Conservation (phyloP, 2,888 invertebrate genomes). For the Pseudococcus viburni region DNA sequence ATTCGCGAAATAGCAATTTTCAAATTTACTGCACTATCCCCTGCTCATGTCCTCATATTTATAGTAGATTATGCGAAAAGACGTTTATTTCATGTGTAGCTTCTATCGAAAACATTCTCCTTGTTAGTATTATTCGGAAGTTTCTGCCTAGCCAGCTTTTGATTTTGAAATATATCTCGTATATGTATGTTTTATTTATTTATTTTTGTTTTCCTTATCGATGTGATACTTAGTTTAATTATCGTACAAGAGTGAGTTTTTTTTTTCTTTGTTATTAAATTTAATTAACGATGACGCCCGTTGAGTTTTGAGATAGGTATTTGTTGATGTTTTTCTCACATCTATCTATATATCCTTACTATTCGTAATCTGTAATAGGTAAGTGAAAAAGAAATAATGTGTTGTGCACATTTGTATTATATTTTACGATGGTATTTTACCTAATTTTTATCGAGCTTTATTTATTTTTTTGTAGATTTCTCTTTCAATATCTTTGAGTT, state of each 20-base stretch:
- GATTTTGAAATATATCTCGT: conserved; percentile 19
- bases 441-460: background rate
- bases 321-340: background rate
- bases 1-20: too few species aligned
- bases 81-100: background rate
- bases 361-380: background rate
- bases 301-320: background rate
- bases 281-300: background rate
- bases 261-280: conserved; percentile 4
- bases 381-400: background rate
- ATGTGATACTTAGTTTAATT: conserved; percentile 43
- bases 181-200: background rate
- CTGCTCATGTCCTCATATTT: background rate
- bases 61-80: background rate
- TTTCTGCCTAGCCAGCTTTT: conserved; percentile 36
- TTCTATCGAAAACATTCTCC: background rate
- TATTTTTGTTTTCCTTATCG: conserved; percentile 28
- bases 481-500: too few species aligned
- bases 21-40: too few species aligned
- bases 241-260: conserved; percentile 35
- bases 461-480: background rate
- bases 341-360: background rate
- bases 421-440: conserved; percentile 1
- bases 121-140: conserved; percentile 9
- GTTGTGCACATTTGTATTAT: conserved; percentile 18